These are phyloP conservation scores for Campaea margaritaria DNA, from an alignment of 2,888 invertebrate species.

Conservation along the genomic window DNA sequence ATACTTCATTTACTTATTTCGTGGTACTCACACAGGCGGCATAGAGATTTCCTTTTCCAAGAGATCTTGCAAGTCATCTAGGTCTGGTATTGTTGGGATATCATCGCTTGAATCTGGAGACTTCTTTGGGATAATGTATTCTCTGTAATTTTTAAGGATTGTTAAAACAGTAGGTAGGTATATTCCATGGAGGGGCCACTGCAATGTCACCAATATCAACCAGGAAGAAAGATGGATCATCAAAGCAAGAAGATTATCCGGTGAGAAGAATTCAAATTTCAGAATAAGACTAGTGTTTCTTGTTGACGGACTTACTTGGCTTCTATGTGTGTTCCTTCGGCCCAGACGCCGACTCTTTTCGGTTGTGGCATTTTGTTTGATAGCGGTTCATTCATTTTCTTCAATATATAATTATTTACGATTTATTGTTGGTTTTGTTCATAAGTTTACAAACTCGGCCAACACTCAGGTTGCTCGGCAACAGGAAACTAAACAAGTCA, in stretches of 20 bases:
- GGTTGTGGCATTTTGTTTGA: slow-evolving; percentile 69
- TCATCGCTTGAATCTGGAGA: slow-evolving; percentile 76
- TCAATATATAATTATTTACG: background rate
- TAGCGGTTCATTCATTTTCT: slow-evolving; percentile 63
- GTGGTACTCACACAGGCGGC: slow-evolving; percentile 65
- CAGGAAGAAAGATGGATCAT: no score
- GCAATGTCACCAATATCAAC: no score
- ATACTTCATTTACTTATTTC: background rate
- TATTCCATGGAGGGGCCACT: no score
- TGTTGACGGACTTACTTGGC: slow-evolving; percentile 65
- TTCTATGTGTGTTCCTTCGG: slow-evolving; percentile 76
- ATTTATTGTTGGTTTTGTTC: background rate
- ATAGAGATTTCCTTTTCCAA: slow-evolving; percentile 75
- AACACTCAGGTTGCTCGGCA: no score
- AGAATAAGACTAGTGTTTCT: no score
- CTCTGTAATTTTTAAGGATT: slow-evolving; percentile 55
- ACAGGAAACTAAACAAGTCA: no score
- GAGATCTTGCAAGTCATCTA: slow-evolving; percentile 79
- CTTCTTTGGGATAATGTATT: slow-evolving; percentile 75
- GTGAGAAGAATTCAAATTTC: no score
- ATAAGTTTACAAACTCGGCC: background rate
- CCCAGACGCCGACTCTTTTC: slow-evolving; percentile 78
- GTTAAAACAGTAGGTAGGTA: no score
- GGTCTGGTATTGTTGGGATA: slow-evolving; percentile 80
- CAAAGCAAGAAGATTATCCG: background rate